phyloP scores from a whole-genome alignment of 2,888 invertebrate genomes.

The Dicranocentrus wangi region DNA sequence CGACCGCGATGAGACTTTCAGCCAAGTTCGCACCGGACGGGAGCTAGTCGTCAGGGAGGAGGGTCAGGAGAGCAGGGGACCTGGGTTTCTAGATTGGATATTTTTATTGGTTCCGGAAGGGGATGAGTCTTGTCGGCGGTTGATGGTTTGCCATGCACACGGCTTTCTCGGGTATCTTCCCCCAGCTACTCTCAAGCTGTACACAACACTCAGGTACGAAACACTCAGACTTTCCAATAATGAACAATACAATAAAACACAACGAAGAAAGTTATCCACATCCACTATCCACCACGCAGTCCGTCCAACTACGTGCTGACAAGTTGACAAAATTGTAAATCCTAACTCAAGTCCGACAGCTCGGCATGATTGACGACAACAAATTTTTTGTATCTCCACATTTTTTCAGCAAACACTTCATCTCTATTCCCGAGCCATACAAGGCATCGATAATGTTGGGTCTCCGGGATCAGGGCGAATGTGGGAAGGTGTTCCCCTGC shows the following conservation, averaged over 20 bases:
- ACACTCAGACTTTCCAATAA: neutral
- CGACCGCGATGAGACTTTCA: conserved; percentile 33
- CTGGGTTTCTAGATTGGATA: conserved; percentile 65
- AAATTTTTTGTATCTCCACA: no score
- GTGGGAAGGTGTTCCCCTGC: conserved; percentile 53
- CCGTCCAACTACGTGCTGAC: no score
- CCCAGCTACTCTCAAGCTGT: conserved; percentile 39
- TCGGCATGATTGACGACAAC: no score
- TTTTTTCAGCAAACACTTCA: conserved; percentile 63
- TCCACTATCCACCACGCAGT: no score
- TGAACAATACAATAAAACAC: neutral
- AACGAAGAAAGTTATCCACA: no score
- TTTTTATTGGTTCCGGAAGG: conserved; percentile 69
- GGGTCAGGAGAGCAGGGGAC: conserved; percentile 20
- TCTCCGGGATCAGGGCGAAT: conserved; percentile 67
- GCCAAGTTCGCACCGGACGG: conserved; percentile 42
- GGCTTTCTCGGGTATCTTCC: conserved; percentile 70
- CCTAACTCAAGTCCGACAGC: no score
- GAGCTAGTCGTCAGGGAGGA: conserved; percentile 28
- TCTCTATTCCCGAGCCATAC: conserved; percentile 62
- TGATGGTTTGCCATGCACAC: conserved; percentile 72
- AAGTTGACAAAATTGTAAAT: no score
- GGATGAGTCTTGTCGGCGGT: conserved; percentile 65
- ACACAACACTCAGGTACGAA: conserved; percentile 69
- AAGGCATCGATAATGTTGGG: conserved; percentile 67